Percentiles rank a stretch among this genome's conserved stretches.
These are phyloP conservation scores for Pseudonaja textilis DNA, from an alignment of 2,113 vertebrate genomes.

Conservation along the genomic window DNA sequence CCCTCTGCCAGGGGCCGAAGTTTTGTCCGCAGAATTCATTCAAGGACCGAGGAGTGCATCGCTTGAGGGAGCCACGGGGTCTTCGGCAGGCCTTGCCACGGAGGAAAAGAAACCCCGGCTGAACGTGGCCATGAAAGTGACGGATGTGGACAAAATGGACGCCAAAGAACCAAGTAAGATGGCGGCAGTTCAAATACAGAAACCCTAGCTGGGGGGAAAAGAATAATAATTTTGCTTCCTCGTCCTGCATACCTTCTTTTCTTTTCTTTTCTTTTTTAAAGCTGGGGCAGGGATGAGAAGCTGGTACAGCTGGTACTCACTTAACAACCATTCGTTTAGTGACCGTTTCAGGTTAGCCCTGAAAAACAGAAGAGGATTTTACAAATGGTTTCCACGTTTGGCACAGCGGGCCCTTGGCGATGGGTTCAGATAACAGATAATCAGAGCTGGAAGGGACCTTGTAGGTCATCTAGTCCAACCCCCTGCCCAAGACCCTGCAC, in stretches of 20 bases:
- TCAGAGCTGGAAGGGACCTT: no score
- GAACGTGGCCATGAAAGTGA: not conserved
- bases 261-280: not conserved
- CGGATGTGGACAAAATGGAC: not conserved
- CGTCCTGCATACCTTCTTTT: not conserved
- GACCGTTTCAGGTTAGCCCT: no score
- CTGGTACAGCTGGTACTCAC: not conserved
- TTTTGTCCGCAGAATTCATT: conserved; percentile 70
- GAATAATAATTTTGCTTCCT: not conserved
- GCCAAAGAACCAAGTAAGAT: conserved; percentile 41
- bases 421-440: no score
- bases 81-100: not conserved
- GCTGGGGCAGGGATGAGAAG: not conserved
- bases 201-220: fast-evolving
- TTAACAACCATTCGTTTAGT: no score
- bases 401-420: no score
- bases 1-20: conserved; percentile 69
- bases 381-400: no score
- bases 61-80: conserved; percentile 24
- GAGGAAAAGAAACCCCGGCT: conserved; percentile 52
- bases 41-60: conserved; percentile 43
- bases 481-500: no score
- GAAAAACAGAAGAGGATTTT: no score
- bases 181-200: not conserved
- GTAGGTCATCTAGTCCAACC: no score